Evolutionary conservation across 64 coral and sea anemone species (phyloP).

Genomic region (Pocillopora damicornis): DNA sequence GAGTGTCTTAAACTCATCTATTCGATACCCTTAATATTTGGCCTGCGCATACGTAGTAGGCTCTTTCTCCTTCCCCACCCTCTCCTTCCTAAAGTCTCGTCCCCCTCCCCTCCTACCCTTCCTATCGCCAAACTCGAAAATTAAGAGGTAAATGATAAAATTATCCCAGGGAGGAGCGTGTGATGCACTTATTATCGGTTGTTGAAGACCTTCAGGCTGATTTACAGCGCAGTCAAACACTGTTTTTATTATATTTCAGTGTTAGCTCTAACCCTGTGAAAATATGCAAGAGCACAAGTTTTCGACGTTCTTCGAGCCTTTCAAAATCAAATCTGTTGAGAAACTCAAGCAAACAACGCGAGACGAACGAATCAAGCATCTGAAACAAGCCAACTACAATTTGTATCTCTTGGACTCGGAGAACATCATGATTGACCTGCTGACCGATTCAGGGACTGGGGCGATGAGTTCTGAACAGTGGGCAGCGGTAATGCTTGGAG

Average conservation of each 20-base stretch:
- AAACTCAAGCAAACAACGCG: conserved; percentile 51
- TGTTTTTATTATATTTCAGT: background rate
- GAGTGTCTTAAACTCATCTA: too few species aligned
- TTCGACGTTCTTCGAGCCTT: conserved; percentile 54
- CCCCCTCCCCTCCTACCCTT: too few species aligned
- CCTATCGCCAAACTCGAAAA: too few species aligned
- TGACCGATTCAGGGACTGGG: conserved; percentile 64
- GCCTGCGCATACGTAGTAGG: too few species aligned
- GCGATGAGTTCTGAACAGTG: conserved; percentile 68
- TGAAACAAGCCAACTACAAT: conserved; percentile 56
- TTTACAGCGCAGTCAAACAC: too few species aligned
- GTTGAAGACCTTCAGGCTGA: too few species aligned
- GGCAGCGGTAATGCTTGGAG: conserved; percentile 64
- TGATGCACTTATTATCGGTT: too few species aligned
- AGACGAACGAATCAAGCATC: conserved; percentile 50
- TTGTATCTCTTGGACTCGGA: conserved; percentile 50
- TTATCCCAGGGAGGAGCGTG: too few species aligned
- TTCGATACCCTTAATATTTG: too few species aligned
- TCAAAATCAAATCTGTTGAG: conserved; percentile 63
- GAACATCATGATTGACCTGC: conserved; percentile 51
- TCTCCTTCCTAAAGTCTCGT: too few species aligned
- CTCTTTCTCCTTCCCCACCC: too few species aligned
- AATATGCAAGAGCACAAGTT: conserved; percentile 40
- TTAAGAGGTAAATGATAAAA: too few species aligned
- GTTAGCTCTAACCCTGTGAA: background rate